Base-by-base conservation (phyloP, 2,797 vertebrate genomes). In the Semotilus atromaculatus region DNA sequence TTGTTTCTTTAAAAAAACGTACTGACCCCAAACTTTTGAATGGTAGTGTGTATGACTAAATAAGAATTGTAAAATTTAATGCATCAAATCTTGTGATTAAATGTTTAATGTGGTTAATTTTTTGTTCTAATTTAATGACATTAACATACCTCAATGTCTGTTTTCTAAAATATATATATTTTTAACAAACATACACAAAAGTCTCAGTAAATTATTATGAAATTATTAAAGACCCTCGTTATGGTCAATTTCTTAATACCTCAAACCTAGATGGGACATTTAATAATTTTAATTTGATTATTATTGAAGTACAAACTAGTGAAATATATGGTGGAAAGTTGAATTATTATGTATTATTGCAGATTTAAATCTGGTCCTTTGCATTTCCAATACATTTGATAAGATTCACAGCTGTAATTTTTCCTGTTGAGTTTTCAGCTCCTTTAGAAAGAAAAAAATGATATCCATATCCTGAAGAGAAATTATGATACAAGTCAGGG, bases 401-500 rank as follows among this genome's bases (percentile, higher is more conserved):
- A 13, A 11, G 9, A 53, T 13, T 74, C 48, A 21, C 48, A 53
- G 29, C 10, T 21, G 13, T 29, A 2, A 34, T 34, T 53, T 21
- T 51, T 74, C 5, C 18, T 51, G 29, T 5, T 0, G 5, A 23
- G 36, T 45, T 45, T 43, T 71, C 38, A 18, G 23, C 31, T 76
- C 0, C 23, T 26, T n/a, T 21, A 75, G 21, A 58, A 58, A 51
- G 18, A 51, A 53, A 26, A 31, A 3, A 60, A 40, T 60, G 60
- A 53, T 60, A 40, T 13, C 13, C 74, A 76, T 60, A 76, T 26
- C 23, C 31, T n/a, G 21, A 75, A 55, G 31, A 19, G 21, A 75
- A 31, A 2, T 36, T 21, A 31, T 23, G 31, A 75, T 75, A n/a
- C 36, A 80, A 70, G 31, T 55, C 79, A 80, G 78, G 43, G 62